Percentiles rank a stretch among this genome's conserved stretches.
These are phyloP conservation scores for Bubo scandiacus DNA, from an alignment of 2,113 vertebrate species.

Conservation along the genomic window DNA sequence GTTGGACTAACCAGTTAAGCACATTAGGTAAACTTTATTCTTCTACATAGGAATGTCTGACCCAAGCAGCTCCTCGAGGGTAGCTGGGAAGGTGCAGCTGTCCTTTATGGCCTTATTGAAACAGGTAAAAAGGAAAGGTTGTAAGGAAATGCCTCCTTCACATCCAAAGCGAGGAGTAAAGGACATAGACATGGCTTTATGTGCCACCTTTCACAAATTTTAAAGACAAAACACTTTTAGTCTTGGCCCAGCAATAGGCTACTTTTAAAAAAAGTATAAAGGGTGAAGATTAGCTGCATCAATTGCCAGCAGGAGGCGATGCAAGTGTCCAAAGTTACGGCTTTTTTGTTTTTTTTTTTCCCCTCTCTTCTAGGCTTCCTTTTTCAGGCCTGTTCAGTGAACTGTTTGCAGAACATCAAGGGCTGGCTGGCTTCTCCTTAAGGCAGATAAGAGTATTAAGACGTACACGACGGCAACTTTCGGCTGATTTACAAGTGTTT, in stretches of 20 bases:
- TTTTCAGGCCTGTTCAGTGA: neutral
- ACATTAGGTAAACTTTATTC: neutral
- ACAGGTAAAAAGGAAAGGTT: neutral
- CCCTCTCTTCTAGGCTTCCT: neutral
- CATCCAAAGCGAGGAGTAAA: neutral
- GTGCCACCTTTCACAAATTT: neutral
- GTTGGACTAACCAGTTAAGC: neutral
- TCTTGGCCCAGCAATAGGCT: neutral
- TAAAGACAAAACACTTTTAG: neutral
- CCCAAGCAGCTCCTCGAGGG: neutral
- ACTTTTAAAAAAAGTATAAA: neutral
- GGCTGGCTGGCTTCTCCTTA: too few relatives aligned
- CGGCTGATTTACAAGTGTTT: accelerated
- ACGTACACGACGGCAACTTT: accelerated
- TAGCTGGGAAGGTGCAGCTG: neutral
- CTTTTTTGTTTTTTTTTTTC: neutral
- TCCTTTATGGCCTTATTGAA: neutral
- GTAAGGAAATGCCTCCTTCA: neutral
- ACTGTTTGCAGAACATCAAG: neutral
- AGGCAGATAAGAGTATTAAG: neutral
- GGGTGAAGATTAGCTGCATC: neutral
- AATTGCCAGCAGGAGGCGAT: accelerated
- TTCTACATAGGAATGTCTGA: neutral
- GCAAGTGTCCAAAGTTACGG: neutral
- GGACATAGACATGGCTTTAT: neutral